Percentiles rank a stretch among this genome's conserved stretches.
phyloP scores from a whole-genome alignment of 2,797 vertebrate species.

The Toxotes lorentzi region DNA sequence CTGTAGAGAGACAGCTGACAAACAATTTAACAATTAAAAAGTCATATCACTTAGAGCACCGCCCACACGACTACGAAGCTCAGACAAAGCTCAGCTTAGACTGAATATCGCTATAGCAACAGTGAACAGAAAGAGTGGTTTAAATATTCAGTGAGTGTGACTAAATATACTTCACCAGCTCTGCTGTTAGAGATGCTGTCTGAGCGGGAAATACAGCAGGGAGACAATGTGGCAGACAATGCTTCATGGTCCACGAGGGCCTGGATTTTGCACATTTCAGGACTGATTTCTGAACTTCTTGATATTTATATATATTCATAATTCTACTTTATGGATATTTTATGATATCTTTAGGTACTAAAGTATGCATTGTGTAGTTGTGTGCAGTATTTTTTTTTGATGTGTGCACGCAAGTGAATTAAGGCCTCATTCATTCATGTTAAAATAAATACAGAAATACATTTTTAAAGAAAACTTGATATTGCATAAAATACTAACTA shows the following conservation, averaged over 20 bases:
- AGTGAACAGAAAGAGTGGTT: constrained; percentile 63
- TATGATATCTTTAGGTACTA: neutral
- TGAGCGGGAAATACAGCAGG: constrained; percentile 56
- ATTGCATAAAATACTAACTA: neutral
- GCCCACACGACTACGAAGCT: constrained; percentile 48
- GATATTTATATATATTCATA: neutral
- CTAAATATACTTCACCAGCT: constrained; percentile 73
- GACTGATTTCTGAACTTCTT: constrained; percentile 6
- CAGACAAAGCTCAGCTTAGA: constrained; percentile 64
- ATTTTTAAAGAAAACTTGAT: neutral
- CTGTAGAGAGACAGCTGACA: constrained; percentile 9
- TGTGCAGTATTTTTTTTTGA: neutral
- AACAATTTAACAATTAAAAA: constrained; percentile 59
- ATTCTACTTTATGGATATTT: neutral
- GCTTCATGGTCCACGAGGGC: neutral
- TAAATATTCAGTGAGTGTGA: constrained; percentile 78
- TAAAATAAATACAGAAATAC: neutral
- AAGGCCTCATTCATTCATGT: neutral
- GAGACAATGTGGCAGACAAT: constrained; percentile 34
- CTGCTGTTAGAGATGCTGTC: constrained; percentile 58
- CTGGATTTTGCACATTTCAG: neutral
- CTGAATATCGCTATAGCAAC: constrained; percentile 78
- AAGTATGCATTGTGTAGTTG: neutral
- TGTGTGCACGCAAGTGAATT: neutral
- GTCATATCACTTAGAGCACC: constrained; percentile 18